Conservation (phyloP, 2,113 vertebrate genomes). For the Syngnathus floridae region DNA sequence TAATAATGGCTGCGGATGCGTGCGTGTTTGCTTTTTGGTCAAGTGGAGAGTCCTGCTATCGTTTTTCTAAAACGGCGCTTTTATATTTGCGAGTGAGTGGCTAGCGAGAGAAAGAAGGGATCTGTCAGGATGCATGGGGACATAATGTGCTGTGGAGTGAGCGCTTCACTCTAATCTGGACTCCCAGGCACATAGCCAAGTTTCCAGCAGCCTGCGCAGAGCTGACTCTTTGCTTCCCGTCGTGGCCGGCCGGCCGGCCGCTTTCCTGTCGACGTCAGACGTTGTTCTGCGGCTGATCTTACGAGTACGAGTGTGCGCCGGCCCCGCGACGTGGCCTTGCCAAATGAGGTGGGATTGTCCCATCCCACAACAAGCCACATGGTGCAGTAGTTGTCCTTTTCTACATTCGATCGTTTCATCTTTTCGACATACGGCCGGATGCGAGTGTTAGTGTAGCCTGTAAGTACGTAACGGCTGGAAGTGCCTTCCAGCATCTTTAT, state of each 20-base stretch:
- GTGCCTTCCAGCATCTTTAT: too few species aligned
- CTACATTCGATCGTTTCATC: too few species aligned
- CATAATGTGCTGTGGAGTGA: slow-evolving; percentile 5
- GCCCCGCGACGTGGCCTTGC: slow-evolving; percentile 8
- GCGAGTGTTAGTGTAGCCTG: too few species aligned
- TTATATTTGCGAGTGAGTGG: not conserved
- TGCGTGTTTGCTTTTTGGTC: not conserved
- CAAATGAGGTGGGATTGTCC: not conserved
- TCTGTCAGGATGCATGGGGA: not conserved
- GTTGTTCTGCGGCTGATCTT: slow-evolving; percentile 8
- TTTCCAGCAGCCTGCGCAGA: slow-evolving; percentile 31
- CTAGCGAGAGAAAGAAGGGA: not conserved
- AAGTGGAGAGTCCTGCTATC: not conserved
- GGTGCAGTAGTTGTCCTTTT: not conserved
- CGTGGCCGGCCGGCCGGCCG: not conserved
- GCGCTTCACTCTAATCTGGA: slow-evolving; percentile 29
- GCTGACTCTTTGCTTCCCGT: slow-evolving; percentile 37
- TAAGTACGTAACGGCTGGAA: too few species aligned
- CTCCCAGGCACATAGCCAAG: slow-evolving; percentile 31
- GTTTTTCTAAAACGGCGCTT: not conserved
- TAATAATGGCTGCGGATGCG: not conserved
- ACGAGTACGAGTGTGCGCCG: slow-evolving; percentile 27
- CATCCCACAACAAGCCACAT: not conserved
- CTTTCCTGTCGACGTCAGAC: slow-evolving; percentile 39
- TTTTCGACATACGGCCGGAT: not conserved